Evolutionary conservation across 2,888 invertebrate genomes (phyloP).

Genomic region (Oscheius myriophilus): DNA sequence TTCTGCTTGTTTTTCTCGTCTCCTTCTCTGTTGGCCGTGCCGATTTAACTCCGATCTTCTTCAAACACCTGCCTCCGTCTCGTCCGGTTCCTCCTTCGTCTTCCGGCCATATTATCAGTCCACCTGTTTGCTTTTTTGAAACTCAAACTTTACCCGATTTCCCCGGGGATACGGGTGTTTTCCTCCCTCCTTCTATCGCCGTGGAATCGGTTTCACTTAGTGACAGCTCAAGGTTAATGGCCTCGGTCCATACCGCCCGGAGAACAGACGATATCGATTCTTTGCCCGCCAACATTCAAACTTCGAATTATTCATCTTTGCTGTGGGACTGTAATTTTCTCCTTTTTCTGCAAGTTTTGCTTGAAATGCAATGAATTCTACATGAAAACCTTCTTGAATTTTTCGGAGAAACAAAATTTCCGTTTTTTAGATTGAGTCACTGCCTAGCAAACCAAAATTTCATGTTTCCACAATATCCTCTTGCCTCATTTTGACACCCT

Average conservation of each 20-base stretch:
- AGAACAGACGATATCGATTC: not conserved
- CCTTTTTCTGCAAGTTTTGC: too few relatives aligned
- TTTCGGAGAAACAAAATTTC: too few relatives aligned
- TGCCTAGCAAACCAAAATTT: too few relatives aligned
- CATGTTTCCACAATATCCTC: too few relatives aligned
- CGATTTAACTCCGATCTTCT: not conserved
- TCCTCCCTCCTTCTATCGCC: not conserved
- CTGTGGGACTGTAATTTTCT: too few relatives aligned
- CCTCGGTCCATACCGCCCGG: not conserved
- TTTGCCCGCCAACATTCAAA: too few relatives aligned
- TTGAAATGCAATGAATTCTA: too few relatives aligned
- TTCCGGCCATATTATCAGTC: not conserved
- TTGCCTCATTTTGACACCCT: too few relatives aligned
- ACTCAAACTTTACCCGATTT: constrained; percentile 6
- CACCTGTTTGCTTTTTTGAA: too few relatives aligned
- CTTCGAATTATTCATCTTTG: too few relatives aligned
- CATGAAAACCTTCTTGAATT: too few relatives aligned
- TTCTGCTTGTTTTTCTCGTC: not conserved
- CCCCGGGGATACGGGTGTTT: not conserved
- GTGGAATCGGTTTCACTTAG: not conserved
- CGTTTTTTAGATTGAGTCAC: too few relatives aligned
- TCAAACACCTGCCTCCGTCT: not conserved
- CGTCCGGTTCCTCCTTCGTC: constrained; percentile 9
- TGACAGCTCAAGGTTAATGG: constrained; percentile 24
- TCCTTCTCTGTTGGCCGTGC: not conserved